phyloP scores from a whole-genome alignment of 1,140 invertebrate genomes.

The Drosophila littoralis region DNA sequence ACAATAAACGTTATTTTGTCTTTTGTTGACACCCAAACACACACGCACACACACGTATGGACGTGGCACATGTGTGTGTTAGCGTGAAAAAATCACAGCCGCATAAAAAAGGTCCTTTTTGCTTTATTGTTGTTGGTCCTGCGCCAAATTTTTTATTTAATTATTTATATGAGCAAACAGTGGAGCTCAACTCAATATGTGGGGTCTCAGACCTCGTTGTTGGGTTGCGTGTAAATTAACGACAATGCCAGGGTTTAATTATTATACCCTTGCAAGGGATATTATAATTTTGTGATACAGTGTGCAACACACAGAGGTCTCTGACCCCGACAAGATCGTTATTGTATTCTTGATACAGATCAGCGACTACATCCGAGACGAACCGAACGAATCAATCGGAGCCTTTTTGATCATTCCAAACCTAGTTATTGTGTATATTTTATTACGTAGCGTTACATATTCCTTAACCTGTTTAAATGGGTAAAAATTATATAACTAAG shows the following conservation, averaged over 20 bases:
- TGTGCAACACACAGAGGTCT: constrained; percentile 25
- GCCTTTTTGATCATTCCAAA: no score
- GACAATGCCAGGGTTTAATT: neutral
- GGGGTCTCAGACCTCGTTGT: constrained; percentile 22
- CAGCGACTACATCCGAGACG: no score
- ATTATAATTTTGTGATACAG: neutral
- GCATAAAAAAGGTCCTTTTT: constrained; percentile 61
- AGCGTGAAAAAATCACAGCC: constrained; percentile 62
- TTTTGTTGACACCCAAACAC: constrained; percentile 56
- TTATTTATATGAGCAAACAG: constrained; percentile 82
- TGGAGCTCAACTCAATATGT: constrained; percentile 58
- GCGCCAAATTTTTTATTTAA: constrained; percentile 72
- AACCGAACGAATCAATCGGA: no score
- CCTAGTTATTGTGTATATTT: no score
- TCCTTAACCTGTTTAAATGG: no score
- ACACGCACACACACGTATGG: constrained; percentile 23
- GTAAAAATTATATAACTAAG: no score
- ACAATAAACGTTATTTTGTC: constrained; percentile 73
- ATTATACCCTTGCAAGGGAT: neutral
- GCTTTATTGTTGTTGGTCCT: constrained; percentile 47
- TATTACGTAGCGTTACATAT: no score
- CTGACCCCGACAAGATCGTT: no score
- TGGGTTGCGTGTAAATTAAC: constrained; percentile 39
- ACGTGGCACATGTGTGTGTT: neutral
- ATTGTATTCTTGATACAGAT: no score